phyloP scores from a whole-genome alignment of 2,888 invertebrate species.

The Zootermopsis nevadensis region DNA sequence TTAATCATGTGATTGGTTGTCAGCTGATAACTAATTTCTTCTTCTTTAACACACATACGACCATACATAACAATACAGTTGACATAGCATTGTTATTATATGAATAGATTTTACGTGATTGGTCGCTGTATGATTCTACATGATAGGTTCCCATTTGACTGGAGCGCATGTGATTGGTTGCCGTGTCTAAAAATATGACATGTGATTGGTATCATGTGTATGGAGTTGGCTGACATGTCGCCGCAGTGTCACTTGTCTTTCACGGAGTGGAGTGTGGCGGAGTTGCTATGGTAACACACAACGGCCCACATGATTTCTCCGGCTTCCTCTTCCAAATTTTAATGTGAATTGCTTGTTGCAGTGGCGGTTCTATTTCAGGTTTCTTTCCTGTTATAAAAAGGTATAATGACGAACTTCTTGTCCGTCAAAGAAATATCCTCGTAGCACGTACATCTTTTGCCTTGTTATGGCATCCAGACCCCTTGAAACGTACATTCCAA shows the following conservation, averaged over 20 bases:
- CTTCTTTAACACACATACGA: too few species aligned
- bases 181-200: not conserved
- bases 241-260: constrained; percentile 1
- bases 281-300: not conserved
- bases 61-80: too few species aligned
- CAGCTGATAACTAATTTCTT: not conserved
- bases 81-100: too few species aligned
- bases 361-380: not conserved
- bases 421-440: not conserved
- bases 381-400: not conserved
- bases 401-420: not conserved
- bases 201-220: not conserved
- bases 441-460: not conserved
- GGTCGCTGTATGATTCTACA: too few species aligned
- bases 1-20: not conserved
- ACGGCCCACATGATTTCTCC: not conserved
- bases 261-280: not conserved
- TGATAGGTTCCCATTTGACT: too few species aligned
- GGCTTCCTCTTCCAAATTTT: not conserved
- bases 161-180: not conserved
- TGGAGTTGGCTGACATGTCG: not conserved
- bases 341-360: not conserved
- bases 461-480: not conserved
- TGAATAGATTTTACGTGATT: too few species aligned
- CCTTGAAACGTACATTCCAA: too few species aligned